A percentile compares a stretch with the other conserved stretches of the same genome.
Evolutionary conservation across 1,140 invertebrate species (phyloP).

Genomic region (Drosophila funebris): DNA sequence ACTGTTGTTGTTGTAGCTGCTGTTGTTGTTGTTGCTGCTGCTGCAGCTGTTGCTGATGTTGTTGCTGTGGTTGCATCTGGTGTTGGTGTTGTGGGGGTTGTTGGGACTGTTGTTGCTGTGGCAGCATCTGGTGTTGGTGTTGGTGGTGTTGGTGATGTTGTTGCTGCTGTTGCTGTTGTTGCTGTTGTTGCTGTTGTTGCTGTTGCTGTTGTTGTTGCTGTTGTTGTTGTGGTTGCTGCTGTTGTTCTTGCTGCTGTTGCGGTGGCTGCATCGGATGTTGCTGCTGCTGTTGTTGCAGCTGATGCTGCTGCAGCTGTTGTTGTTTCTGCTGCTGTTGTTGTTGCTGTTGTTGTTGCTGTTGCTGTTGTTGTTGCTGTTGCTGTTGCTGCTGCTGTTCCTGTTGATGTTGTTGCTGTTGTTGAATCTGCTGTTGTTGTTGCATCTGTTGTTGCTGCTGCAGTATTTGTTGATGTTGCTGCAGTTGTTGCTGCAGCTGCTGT

Average conservation of each 20-base stretch:
- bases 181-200: conserved; percentile 1
- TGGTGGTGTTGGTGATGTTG: conserved; percentile 1
- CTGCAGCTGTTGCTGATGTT: not conserved
- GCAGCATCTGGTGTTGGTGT: not conserved
- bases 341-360: not conserved
- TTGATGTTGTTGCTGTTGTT: not conserved
- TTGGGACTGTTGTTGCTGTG: conserved; percentile 6
- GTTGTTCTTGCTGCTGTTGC: not conserved
- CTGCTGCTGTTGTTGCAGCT: not conserved
- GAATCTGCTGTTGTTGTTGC: not conserved
- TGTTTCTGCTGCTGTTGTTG: not conserved
- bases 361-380: not conserved
- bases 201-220: not conserved
- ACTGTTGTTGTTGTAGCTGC: not conserved
- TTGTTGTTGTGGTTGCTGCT: not conserved
- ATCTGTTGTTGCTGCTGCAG: not conserved
- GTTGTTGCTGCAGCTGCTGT: not conserved
- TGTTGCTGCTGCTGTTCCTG: not conserved
- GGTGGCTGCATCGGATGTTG: not conserved
- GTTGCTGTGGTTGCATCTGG: conserved; percentile 14
- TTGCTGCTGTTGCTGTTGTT: conserved; percentile 8
- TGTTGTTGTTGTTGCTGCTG: not conserved
- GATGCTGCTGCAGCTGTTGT: not conserved
- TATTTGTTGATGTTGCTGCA: not conserved
- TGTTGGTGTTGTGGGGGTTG: too few species aligned